Evolutionary conservation across 2,113 vertebrate species (phyloP).

Genomic region (Charadrius vociferus): DNA sequence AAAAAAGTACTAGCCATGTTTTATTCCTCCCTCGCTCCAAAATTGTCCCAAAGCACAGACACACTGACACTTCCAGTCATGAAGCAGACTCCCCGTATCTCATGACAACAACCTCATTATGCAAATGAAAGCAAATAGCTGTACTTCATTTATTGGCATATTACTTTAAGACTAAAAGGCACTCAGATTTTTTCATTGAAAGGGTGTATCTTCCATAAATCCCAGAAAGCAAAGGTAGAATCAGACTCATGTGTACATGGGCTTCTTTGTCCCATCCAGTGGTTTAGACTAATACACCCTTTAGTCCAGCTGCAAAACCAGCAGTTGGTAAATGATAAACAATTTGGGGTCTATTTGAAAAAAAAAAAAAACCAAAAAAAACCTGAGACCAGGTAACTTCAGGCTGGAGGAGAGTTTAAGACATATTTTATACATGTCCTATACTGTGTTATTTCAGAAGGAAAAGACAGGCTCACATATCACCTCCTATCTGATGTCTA

Average conservation of each 20-base stretch:
- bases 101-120: not conserved
- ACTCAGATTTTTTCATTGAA: not conserved
- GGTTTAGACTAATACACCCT: not conserved
- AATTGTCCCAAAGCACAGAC: not conserved
- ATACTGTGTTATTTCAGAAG: not conserved
- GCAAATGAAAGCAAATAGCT: not conserved
- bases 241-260: fast-evolving
- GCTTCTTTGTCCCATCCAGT: not conserved
- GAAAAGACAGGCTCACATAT: not conserved
- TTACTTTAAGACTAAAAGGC: not conserved
- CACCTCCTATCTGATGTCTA: not conserved
- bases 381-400: not conserved
- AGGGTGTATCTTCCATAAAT: not conserved
- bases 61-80: not conserved
- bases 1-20: not conserved
- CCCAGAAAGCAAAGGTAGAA: not conserved
- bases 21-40: not conserved
- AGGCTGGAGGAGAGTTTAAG: not conserved
- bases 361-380: not conserved
- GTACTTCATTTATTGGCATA: not conserved
- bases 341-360: not conserved
- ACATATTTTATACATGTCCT: not conserved
- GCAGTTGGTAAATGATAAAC: not conserved
- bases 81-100: not conserved
- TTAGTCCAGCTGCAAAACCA: not conserved